Base-by-base conservation (phyloP, 2,797 vertebrate species). In the Anas acuta region DNA sequence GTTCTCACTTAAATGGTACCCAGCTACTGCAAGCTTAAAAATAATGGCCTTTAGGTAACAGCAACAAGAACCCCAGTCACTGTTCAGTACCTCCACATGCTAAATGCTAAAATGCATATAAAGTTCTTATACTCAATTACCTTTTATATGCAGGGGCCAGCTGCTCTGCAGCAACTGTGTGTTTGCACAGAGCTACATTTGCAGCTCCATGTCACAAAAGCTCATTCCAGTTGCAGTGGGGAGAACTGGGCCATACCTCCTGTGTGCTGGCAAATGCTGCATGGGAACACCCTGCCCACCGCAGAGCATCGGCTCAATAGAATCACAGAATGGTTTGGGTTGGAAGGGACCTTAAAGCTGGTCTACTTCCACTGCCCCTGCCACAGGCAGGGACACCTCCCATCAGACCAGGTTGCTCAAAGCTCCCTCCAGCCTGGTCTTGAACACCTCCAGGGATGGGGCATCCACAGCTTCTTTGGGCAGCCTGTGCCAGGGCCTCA, bases 221-320 rank as follows among this genome's bases (percentile, higher is more conserved):
- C 60, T 83, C 67, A 28, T 66, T 39, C 60, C 43, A 3, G 53
- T 53, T 61, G 33, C 17, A 60, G 11, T 0, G 1, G 22, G 4
- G 32, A 22, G 41, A 90, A 73, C 53, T 87, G 64, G 3, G 6
- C 4, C 3, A 2, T 37, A 5, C 12, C 21, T 89, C 84, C 47
- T 1, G 0, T 3, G 28, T 0, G 0, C 65, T 39, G 84, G 16
- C 0, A 0, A 79, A 66, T 45, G 37, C 32, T 62, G 56, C 2
- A 2, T 17, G 26, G 60, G 33, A 32, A 77, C 64, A 12, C 39
- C 10, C 65, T 39, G 81, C 2, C 28, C 33, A 7, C 28, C 0
- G 0, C 15, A 6, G 58, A 45, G 35, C 0, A 0, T 17, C 3
- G 2, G 7, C 57, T 25, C 62, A 25, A 64, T n/a, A 53, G 51